Base-by-base conservation (phyloP, 2,797 vertebrate genomes). In the Coregonus sp. region DNA sequence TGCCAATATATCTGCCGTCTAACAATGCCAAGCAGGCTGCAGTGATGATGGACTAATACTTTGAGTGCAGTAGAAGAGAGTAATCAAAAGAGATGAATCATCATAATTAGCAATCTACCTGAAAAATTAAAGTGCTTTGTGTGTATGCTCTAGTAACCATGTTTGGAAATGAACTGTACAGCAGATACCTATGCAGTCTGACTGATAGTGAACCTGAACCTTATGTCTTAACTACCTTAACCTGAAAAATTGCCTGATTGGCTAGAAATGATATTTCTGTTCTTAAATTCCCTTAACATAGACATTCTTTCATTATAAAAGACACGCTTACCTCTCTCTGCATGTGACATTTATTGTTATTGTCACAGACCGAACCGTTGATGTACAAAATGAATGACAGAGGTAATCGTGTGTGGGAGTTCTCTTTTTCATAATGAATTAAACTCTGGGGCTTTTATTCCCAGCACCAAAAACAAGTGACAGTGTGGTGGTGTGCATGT, bases 211-310 rank as follows among this genome's bases (percentile, higher is more conserved):
- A 71, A 72, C 66, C n/a, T 70, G 68, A 70, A 47, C 25, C 51
- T 52, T 71, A 86, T 33, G 87, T 93, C 86, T 88, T 92, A 89
- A 91, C 63, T 37, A 86, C 91, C 85, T 87, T 91, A 90, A 92
- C 59, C 85, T 74, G 78, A 72, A 75, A 9, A 63, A 12, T 12
- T 12, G 59, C 5, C 75, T 71, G 78, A 59, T 66, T 66, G 29
- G 63, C 63, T 31, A 33, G 14, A 35, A 35, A 68, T 68, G 65
- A 14, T 67, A 14, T n/a, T 18, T 35, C 31, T 67, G 3, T 16
- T 29, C 20, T 67, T 33, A 66, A 67, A 67, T 67, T 67, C 65
- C 65, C 65, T 12, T 67, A 61, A 67, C 15, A 31, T 67, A 67
- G 31, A 65, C 3, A 29, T 65, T 18, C 0, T 65, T 65, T 25